Conservation (phyloP, 2,797 vertebrate genomes). For the Cyclopterus lumpus region DNA sequence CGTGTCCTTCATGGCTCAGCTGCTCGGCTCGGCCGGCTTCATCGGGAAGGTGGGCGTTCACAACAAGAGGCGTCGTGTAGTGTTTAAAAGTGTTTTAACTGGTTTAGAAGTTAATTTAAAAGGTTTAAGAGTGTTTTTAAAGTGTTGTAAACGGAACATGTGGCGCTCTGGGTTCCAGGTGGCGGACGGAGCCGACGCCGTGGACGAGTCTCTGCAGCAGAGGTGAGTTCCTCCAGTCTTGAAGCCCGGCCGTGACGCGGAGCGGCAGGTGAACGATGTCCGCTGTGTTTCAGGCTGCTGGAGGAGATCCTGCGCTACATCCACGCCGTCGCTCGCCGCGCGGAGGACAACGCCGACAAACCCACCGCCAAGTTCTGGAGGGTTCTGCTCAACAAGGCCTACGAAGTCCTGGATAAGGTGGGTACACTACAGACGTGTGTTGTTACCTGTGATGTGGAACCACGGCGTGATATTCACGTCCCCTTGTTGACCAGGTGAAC, state of each 20-base stretch:
- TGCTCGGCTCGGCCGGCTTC: constrained; percentile 88
- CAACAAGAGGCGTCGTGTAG: no score
- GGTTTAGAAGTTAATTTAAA: no score
- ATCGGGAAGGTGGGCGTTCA: constrained; percentile 86
- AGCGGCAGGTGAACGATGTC: not conserved
- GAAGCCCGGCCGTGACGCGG: no score
- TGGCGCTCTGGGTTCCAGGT: constrained; percentile 77
- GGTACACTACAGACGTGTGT: not conserved
- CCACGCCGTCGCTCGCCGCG: constrained; percentile 86
- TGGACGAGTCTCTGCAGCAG: constrained; percentile 84
- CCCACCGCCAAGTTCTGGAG: constrained; percentile 95
- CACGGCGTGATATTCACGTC: no score
- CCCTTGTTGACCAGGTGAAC: not conserved
- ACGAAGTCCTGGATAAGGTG: constrained; percentile 97
- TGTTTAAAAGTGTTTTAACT: no score
- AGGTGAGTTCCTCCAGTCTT: constrained; percentile 81
- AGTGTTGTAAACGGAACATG: not conserved
- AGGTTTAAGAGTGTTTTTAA: no score
- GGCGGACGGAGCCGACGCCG: constrained; percentile 77
- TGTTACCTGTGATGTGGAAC: no score
- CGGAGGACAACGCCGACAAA: constrained; percentile 89
- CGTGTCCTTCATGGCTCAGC: constrained; percentile 92
- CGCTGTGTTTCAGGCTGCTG: constrained; percentile 85
- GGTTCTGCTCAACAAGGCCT: constrained; percentile 92
- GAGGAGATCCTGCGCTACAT: constrained; percentile 92